These are phyloP conservation scores for Caenorhabditis uteleia DNA, from an alignment of 2,888 invertebrate species.

Conservation along the genomic window DNA sequence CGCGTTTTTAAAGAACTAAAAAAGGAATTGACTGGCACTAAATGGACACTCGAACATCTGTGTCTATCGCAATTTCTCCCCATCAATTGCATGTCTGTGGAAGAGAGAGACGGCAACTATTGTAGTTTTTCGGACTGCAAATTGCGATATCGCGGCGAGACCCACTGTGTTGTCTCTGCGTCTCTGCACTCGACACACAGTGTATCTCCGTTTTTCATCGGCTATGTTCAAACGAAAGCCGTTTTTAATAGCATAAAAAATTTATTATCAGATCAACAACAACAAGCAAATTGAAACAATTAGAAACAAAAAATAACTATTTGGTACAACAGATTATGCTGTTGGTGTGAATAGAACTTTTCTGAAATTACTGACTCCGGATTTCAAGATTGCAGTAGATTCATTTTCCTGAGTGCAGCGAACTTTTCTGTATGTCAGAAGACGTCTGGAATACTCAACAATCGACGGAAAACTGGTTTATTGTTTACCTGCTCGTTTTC, in stretches of 20 bases:
- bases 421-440: slow-evolving; percentile 57
- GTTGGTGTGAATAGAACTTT: slow-evolving; percentile 15
- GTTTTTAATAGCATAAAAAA: background rate
- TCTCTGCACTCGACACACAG: slow-evolving; percentile 8
- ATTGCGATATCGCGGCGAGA: slow-evolving; percentile 24
- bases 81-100: slow-evolving; percentile 32
- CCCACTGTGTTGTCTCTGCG: slow-evolving; percentile 13
- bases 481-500: slow-evolving; percentile 28
- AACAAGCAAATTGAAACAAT: slow-evolving; percentile 7
- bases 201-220: background rate
- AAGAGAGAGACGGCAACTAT: slow-evolving; percentile 4
- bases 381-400: slow-evolving; percentile 14
- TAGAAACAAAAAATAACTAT: background rate
- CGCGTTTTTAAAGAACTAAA: background rate
- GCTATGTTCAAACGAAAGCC: slow-evolving; percentile 1
- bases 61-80: slow-evolving; percentile 4
- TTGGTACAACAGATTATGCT: background rate
- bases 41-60: slow-evolving; percentile 4
- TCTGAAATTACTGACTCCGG: slow-evolving; percentile 29
- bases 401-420: slow-evolving; percentile 30
- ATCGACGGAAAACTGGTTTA: background rate
- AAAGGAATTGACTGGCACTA: slow-evolving; percentile 3
- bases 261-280: background rate
- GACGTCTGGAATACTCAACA: slow-evolving; percentile 48
- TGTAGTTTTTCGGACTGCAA: slow-evolving; percentile 34